A percentile compares a stretch with the other conserved stretches of the same genome.
phyloP scores from a whole-genome alignment of 2,888 invertebrate genomes.

The Heliconius ismenius region DNA sequence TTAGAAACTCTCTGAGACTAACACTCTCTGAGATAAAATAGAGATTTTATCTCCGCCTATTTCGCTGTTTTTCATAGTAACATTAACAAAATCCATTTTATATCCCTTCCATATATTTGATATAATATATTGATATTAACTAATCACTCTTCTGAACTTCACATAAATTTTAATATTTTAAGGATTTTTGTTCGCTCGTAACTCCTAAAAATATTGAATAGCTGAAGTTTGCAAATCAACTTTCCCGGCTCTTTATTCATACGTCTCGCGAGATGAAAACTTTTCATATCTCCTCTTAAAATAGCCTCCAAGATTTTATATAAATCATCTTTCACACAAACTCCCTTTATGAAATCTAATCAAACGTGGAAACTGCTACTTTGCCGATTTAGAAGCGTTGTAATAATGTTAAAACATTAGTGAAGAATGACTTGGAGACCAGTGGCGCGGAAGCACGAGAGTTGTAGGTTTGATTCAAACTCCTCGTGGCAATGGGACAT shows the following conservation, averaged over 20 bases:
- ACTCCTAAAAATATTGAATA: slow-evolving; percentile 38
- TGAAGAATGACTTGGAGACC: not conserved
- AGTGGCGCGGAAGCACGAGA: not conserved
- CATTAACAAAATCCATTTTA: not conserved
- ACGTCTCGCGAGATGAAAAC: slow-evolving; percentile 45
- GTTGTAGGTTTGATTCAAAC: not conserved
- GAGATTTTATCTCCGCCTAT: no score
- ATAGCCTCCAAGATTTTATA: slow-evolving; percentile 41
- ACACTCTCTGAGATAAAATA: no score
- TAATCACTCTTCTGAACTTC: not conserved
- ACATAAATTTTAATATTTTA: slow-evolving; percentile 21
- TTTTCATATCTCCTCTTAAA: slow-evolving; percentile 45
- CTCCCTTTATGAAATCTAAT: slow-evolving; percentile 39
- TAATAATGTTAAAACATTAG: slow-evolving; percentile 1
- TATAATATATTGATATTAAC: not conserved
- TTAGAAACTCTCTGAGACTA: no score
- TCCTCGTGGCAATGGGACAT: not conserved
- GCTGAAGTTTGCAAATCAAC: slow-evolving; percentile 39
- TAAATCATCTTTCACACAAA: slow-evolving; percentile 38
- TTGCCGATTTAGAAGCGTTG: slow-evolving; percentile 1
- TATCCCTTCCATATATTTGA: not conserved
- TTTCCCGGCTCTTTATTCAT: slow-evolving; percentile 42
- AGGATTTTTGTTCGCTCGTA: slow-evolving; percentile 25
- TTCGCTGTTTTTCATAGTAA: no score
- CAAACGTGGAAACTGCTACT: slow-evolving; percentile 32